Evolutionary conservation across 2,888 invertebrate species (phyloP), one percentile per base, ranked within the genome.

Genomic region (Drosophila meridionalis): DNA sequence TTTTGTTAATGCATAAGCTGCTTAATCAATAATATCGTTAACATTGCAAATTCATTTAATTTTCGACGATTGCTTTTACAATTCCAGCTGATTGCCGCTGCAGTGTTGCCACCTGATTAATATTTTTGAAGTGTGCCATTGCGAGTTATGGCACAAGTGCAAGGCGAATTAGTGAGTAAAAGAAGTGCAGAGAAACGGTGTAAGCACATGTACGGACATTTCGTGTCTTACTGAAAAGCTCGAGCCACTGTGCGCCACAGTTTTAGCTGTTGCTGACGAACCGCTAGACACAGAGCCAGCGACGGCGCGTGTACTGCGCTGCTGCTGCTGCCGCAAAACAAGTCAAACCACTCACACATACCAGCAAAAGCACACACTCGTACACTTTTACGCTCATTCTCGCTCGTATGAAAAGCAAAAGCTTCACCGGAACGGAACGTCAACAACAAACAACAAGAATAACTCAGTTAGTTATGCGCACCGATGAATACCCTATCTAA

Each of bases 271-370:
- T 60, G 72, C 73, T 78, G 78, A 83, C 75, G 68, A 76, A 74
- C 79, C 83, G 77, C 78, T 89, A 89, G 81, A 80, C 79, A 74
- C 79, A 73, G 61, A 72, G 77, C 69, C 77, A 71, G 74, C 68
- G 85, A 73, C 88, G 87, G 78, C 87, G 89, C 87, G 87, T 88
- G 84, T 86, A 78, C 83, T 85, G 84, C 70, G 84, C 70, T 67
- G 65, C 50, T 80, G 83, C 86, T 68, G 84, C 69, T 67, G 65
- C 50, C 78, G 86, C 86, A 87, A 87, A 87, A 87, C 87, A 89
- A 87, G 87, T 87, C 87, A 87, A 87, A 87, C 87, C 87, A 89
- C 87, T 87, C 77, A 77, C 83, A 61, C 79, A 80, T 48, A 78
- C 80, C 42, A 40, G 47, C 48, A 67, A 58, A 52, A 53, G 38